Evolutionary conservation across 1,140 invertebrate species (phyloP).

Genomic region (Drosophila sp.): DNA sequence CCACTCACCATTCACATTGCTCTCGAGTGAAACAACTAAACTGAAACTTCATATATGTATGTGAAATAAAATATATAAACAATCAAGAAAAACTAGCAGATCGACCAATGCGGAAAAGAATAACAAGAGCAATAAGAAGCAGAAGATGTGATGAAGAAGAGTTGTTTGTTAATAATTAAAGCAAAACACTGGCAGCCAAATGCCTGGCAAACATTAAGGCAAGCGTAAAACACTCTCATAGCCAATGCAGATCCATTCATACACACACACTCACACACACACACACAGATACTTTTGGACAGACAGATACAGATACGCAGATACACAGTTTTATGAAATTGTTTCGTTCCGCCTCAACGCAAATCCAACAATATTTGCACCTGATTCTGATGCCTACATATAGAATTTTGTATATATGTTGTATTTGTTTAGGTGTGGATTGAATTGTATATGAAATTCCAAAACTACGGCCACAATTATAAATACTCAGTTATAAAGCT

Average conservation of each 20-base stretch:
- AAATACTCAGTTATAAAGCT: constrained; percentile 7
- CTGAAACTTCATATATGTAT: constrained; percentile 30
- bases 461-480: constrained; percentile 3
- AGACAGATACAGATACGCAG: constrained; percentile 27
- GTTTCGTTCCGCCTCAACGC: constrained; percentile 32
- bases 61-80: constrained; percentile 60
- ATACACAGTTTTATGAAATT: constrained; percentile 39
- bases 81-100: constrained; percentile 34
- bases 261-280: constrained; percentile 9
- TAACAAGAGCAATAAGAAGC: constrained; percentile 13
- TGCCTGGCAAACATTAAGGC: constrained; percentile 52
- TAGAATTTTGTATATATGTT: neutral
- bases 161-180: constrained; percentile 68
- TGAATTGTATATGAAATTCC: constrained; percentile 4
- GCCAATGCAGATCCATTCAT: neutral
- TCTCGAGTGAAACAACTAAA: constrained; percentile 13
- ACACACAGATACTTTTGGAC: constrained; percentile 29
- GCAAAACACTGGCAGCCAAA: constrained; percentile 51
- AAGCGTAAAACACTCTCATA: constrained; percentile 27
- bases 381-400: constrained; percentile 56
- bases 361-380: constrained; percentile 79
- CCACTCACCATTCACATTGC: neutral
- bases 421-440: constrained; percentile 18
- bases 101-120: constrained; percentile 32
- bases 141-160: neutral